Evolutionary conservation across 92 coral and sea anemone species (phyloP).

Genomic region (Parazoanthus atlanticus): DNA sequence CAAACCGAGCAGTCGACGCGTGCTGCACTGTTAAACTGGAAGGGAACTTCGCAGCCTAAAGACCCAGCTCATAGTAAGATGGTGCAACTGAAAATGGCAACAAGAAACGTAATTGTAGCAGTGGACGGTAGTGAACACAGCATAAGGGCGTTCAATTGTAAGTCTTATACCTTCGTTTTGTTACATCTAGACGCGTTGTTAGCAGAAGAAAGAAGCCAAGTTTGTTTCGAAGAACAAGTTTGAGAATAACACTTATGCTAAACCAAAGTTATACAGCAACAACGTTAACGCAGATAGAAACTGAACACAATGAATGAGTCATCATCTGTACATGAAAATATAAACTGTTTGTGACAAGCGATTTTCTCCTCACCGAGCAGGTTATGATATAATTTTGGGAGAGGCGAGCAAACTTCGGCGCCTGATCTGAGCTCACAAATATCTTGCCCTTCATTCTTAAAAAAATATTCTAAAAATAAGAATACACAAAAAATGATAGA

Average conservation of each 20-base stretch:
- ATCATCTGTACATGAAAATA: neutral
- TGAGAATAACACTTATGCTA: too few relatives aligned
- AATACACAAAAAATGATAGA: too few relatives aligned
- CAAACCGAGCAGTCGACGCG: neutral
- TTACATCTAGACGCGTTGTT: neutral
- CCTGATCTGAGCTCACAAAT: neutral
- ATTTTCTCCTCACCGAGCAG: neutral
- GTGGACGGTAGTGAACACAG: slow-evolving; percentile 40
- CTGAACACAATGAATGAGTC: neutral
- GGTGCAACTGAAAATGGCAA: neutral
- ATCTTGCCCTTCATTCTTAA: neutral
- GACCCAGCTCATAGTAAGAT: neutral
- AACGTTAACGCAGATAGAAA: too few relatives aligned
- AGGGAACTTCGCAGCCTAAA: neutral
- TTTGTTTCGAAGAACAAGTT: neutral
- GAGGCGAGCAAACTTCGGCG: neutral
- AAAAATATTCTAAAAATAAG: neutral
- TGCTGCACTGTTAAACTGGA: neutral
- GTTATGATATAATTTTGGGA: neutral
- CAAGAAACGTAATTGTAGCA: slow-evolving; percentile 26
- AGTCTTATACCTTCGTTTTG: neutral
- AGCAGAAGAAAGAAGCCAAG: neutral
- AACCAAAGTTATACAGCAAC: too few relatives aligned
- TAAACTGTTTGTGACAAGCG: neutral
- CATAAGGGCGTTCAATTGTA: slow-evolving; percentile 26